Conservation (phyloP, 1,140 invertebrate genomes). For the Penaeus indicus region DNA sequence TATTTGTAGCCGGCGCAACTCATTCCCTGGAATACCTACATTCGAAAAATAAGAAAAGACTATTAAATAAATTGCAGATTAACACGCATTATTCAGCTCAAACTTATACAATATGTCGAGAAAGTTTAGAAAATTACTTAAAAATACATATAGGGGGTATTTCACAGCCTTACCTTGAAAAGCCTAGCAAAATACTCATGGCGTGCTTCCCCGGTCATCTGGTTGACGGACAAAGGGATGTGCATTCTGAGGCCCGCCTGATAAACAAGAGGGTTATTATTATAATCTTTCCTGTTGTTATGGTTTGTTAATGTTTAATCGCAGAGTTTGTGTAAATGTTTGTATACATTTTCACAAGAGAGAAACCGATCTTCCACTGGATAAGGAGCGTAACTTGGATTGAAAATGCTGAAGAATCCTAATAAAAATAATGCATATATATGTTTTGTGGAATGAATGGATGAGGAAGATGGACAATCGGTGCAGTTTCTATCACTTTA, state of each 20-base stretch:
- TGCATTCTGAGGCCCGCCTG: constrained; percentile 64
- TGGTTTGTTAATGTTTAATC: no score
- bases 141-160: neutral
- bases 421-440: no score
- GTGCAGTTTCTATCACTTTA: no score
- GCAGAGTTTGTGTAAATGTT: no score
- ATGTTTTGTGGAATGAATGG: no score
- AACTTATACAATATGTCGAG: neutral
- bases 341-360: no score
- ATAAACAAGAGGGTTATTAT: neutral
- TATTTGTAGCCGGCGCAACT: constrained; percentile 64
- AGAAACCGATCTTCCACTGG: no score
- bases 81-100: neutral
- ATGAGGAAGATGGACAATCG: no score
- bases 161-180: constrained; percentile 40
- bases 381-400: no score
- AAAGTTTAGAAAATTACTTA: neutral
- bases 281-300: no score
- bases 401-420: no score
- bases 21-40: constrained; percentile 60
- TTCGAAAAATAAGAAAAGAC: neutral
- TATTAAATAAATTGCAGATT: neutral
- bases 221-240: constrained; percentile 43
- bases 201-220: constrained; percentile 48
- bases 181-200: constrained; percentile 59